Base-by-base conservation (phyloP, 2,797 vertebrate species). In the Ctenopoma kingsleyae region DNA sequence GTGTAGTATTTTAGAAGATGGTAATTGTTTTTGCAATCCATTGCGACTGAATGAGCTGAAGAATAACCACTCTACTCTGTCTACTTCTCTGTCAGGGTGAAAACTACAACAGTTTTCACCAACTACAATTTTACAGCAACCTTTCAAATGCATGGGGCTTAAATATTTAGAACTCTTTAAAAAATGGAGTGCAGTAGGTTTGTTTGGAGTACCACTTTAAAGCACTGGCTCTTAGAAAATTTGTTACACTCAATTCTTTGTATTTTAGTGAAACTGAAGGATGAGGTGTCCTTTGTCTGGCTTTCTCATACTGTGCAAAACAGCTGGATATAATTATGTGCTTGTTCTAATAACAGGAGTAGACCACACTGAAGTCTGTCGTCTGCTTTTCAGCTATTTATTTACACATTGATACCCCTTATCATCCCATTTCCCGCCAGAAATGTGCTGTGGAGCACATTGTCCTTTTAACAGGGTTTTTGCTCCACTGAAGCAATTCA, bases 301-400 rank as follows among this genome's bases (percentile, higher is more conserved):
- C 13, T 68, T 53, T 67, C 15, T 32, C 27, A 74, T 66, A 58
- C 67, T 43, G 69, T 76, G 68, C 78, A 54, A 72, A 85, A 81
- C 89, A 91, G 89, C 82, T 90, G 88, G 78, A 78, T 82, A 65
- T 74, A 78, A 89, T 91, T 89, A 88, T 54, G 71, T 59, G 19
- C 55, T 27, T 74, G 68, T 86, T 64, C 69, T 84, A 84, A 91
- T 87, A 77, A 73, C 82, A 74, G 73, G 27, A 78, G 52, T 81
- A 91, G 92, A 93, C 92, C 92, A 92, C 91, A 92, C 88, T 75
- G 89, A 90, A 89, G 79, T 44, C 65, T 80, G 71, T 88, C 85
- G 83, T 87, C 78, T 82, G 74, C 68, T 81, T 78, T 60, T 56
- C 58, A 54, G 66, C 71, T 88, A 81, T 93, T 94, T 94, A 89